Conservation (phyloP, 2,888 invertebrate genomes). For the Schrankia costaestrigalis region DNA sequence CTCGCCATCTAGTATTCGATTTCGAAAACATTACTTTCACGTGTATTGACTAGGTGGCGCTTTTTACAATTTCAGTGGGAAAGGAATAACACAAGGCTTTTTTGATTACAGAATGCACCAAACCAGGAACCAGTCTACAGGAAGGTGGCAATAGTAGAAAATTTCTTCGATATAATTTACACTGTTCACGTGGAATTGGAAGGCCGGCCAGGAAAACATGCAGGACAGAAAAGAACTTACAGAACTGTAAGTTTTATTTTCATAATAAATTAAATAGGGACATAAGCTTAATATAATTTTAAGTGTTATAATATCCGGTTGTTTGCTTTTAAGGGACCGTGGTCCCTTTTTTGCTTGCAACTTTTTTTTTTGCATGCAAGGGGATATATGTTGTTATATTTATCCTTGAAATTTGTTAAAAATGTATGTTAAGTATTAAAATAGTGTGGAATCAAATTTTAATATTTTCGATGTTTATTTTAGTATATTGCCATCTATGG, state of each 20-base stretch:
- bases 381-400: too few species aligned
- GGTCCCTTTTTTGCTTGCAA: too few species aligned
- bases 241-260: slow-evolving; percentile 87
- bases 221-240: slow-evolving; percentile 98
- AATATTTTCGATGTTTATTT: too few species aligned
- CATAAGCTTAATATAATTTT: background rate
- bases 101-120: slow-evolving; percentile 83
- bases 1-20: slow-evolving; percentile 39
- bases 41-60: slow-evolving; percentile 34
- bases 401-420: too few species aligned
- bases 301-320: background rate
- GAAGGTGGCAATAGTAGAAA: slow-evolving; percentile 97
- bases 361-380: too few species aligned
- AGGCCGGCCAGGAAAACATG: slow-evolving; percentile 95
- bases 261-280: background rate
- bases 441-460: background rate
- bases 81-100: too few species aligned
- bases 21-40: background rate
- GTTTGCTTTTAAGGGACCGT: too few species aligned
- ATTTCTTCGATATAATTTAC: slow-evolving; percentile 98
- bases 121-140: slow-evolving; percentile 89
- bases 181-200: slow-evolving; percentile 96
- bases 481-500: slow-evolving; percentile 28
- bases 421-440: too few species aligned
- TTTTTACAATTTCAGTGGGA: too few species aligned